These are phyloP conservation scores for Remorina albescens DNA, from an alignment of 2,797 vertebrate genomes.

Conservation along the genomic window DNA sequence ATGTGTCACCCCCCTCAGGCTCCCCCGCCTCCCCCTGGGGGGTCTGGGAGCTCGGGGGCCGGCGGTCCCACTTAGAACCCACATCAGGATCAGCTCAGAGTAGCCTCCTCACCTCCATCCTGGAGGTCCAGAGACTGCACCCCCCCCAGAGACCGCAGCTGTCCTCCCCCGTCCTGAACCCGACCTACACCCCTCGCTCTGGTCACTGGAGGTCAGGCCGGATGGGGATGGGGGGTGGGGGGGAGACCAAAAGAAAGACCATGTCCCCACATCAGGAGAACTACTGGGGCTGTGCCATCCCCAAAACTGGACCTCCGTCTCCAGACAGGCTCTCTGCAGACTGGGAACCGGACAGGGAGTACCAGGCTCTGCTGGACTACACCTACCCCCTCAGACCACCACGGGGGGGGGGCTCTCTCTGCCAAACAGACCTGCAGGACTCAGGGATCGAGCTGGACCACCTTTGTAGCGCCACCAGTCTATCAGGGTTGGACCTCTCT, in stretches of 20 bases:
- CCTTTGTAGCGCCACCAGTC: slow-evolving; percentile 72
- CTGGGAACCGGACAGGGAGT: slow-evolving; percentile 92
- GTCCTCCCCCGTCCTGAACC: slow-evolving; percentile 64
- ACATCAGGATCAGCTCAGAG: slow-evolving; percentile 24
- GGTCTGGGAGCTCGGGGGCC: slow-evolving; percentile 54
- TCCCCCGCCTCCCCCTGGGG: slow-evolving; percentile 43
- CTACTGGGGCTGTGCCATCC: slow-evolving; percentile 93
- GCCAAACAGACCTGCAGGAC: slow-evolving; percentile 84
- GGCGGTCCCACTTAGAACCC: slow-evolving; percentile 32
- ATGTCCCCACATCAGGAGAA: slow-evolving; percentile 84
- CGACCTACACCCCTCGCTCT: slow-evolving; percentile 53
- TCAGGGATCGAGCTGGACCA: slow-evolving; percentile 92
- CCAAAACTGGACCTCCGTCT: slow-evolving; percentile 84
- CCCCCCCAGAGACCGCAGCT: slow-evolving; percentile 62
- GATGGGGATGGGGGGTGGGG: not conserved
- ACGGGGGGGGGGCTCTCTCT: slow-evolving; percentile 38
- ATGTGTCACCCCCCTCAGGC: slow-evolving; percentile 29
- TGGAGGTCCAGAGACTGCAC: slow-evolving; percentile 67
- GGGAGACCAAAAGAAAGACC: slow-evolving; percentile 17
- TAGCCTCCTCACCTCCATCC: slow-evolving; percentile 65
- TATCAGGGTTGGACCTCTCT: slow-evolving; percentile 57
- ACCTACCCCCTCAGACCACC: slow-evolving; percentile 92
- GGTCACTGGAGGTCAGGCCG: slow-evolving; percentile 27
- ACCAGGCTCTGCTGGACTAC: slow-evolving; percentile 92
- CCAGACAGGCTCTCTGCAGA: slow-evolving; percentile 85